Evolutionary conservation across 2,113 vertebrate genomes (phyloP).

Genomic region (Hemichromis elongatus): DNA sequence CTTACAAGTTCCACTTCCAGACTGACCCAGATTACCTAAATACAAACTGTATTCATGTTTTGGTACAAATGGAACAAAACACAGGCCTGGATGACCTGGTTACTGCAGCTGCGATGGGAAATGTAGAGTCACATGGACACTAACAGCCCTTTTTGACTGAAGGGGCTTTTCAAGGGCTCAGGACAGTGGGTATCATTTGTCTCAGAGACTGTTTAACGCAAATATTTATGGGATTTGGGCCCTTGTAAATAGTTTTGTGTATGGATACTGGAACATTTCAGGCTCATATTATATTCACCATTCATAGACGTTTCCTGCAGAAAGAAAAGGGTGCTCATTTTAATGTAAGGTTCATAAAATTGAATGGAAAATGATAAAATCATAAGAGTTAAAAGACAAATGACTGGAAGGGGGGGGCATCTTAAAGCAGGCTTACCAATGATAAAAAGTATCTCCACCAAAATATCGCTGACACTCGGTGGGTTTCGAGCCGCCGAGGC

Average conservation of each 20-base stretch:
- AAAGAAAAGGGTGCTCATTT: not conserved
- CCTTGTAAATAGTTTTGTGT: not conserved
- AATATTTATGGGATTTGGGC: fast-evolving
- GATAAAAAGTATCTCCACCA: constrained; percentile 84
- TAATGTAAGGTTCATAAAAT: not conserved
- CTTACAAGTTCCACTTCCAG: not conserved
- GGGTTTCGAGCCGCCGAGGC: constrained; percentile 65
- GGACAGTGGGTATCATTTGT: not conserved
- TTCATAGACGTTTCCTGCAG: not conserved
- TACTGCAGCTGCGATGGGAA: not conserved
- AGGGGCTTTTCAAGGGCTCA: not conserved
- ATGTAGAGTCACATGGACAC: not conserved
- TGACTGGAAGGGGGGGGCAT: not conserved
- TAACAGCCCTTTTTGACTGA: not conserved
- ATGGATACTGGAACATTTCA: not conserved
- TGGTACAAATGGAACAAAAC: not conserved
- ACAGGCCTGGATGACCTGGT: not conserved
- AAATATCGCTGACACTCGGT: constrained; percentile 78
- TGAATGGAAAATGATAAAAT: not conserved
- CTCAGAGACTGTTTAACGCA: not conserved
- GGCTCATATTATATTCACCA: not conserved
- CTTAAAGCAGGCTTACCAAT: constrained; percentile 61
- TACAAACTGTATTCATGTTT: not conserved
- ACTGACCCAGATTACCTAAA: not conserved
- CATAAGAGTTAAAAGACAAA: not conserved